Base-by-base conservation (phyloP, 1,140 invertebrate species). In the Formica exsecta region DNA sequence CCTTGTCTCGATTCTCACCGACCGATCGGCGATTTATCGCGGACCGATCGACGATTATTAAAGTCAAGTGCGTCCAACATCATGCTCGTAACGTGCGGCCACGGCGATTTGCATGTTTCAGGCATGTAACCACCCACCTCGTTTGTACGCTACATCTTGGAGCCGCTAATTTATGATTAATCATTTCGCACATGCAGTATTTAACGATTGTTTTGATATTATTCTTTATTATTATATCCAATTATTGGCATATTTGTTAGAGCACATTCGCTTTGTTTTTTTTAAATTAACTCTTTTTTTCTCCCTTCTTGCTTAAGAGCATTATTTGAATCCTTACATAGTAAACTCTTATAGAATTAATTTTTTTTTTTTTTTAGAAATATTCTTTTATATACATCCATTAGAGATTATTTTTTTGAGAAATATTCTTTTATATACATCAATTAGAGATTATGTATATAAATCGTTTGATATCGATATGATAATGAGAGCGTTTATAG, bases 11-110 rank as follows among this genome's bases (percentile, higher is more conserved):
- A 73, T 65, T 57, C 73, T 54, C 73, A 62, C 83, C 61, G 75
- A 71, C 41, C 83, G 70, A 89, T 88, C 87, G 64, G 44, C 59
- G 61, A 90, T 90, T 90, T 89, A 90, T 90, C 89, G 48, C 85
- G 61, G 66, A 54, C 11, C 73, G 85, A 90, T 89, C 89, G 77
- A 77, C 71, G 87, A 76, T 83, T 77, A 86, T 86, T 86, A 79
- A 90, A 89, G 73, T 38, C 76, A 79, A 86, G 79, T 83, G 54
- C 79, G 68, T 8, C 68, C 38, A 29, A 44, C 68, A 83, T 83
- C 79, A 83, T 83, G 54, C 29, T 59, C 13, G 25, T 25, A 59
- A 19, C 54, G 25, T 59, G 54, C 51, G 29, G 29, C 61, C 32
- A 51, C 54, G 68, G 51, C 54, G 79, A 83, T 83, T 83, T 83